Evolutionary conservation across 2,113 vertebrate species (phyloP).

Genomic region (Centropristis striata): DNA sequence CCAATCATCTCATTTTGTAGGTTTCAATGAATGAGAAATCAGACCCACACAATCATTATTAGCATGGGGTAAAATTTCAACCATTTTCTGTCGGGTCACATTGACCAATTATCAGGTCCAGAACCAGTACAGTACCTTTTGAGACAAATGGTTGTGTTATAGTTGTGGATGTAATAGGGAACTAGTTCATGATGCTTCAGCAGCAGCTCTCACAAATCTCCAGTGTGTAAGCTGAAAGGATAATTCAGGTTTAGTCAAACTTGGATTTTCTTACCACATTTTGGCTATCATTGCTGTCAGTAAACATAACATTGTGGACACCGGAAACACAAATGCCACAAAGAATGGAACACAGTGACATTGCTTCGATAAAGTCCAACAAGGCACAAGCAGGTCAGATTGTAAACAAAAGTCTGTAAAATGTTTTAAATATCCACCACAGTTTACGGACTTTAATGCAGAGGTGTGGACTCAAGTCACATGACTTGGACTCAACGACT

Average conservation of each 20-base stretch:
- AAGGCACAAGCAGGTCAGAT: not conserved
- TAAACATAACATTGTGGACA: not conserved
- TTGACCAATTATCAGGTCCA: slow-evolving; percentile 3
- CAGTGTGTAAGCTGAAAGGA: not conserved
- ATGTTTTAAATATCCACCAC: not conserved
- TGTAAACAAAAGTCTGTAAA: slow-evolving; percentile 11
- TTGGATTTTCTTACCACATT: slow-evolving; percentile 5
- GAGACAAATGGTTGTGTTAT: no score
- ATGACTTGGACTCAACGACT: no score
- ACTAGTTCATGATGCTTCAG: not conserved
- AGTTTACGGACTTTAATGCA: not conserved
- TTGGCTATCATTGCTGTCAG: not conserved
- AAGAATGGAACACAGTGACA: not conserved
- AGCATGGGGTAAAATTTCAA: not conserved
- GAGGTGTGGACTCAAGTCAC: no score
- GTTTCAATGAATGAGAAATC: slow-evolving; percentile 10
- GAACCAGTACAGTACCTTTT: no score
- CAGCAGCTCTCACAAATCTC: not conserved
- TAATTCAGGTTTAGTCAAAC: slow-evolving; percentile 8
- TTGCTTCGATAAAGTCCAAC: not conserved
- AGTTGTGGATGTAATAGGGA: not conserved
- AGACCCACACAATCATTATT: not conserved
- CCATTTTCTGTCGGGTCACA: slow-evolving; percentile 1
- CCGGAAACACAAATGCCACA: no score
- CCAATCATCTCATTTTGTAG: not conserved